A percentile compares a stretch with the other conserved stretches of the same genome.
These are phyloP conservation scores for Aplysia californica DNA, from an alignment of 1,140 invertebrate species.

Conservation along the genomic window DNA sequence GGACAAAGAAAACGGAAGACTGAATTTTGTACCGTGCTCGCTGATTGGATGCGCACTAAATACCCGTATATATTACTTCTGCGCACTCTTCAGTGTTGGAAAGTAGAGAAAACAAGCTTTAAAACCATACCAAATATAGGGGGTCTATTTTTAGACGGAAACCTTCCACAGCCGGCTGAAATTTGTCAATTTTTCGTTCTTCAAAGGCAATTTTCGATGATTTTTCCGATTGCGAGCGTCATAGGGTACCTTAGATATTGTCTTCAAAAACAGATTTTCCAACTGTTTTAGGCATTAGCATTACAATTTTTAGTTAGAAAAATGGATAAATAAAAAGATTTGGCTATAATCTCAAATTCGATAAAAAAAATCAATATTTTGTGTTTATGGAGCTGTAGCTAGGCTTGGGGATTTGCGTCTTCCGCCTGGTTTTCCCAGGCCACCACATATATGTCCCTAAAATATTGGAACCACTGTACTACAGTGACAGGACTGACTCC, in stretches of 20 bases:
- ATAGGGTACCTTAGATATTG: not conserved
- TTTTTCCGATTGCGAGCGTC: not conserved
- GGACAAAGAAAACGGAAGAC: not conserved
- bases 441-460: not conserved
- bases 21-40: not conserved
- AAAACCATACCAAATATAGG: not conserved
- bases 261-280: not conserved
- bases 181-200: not conserved
- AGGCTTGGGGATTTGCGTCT: not conserved
- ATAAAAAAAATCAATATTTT: not conserved
- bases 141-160: not conserved
- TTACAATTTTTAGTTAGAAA: not conserved
- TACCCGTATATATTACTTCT: not conserved
- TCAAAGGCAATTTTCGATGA: not conserved
- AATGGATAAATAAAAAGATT: not conserved
- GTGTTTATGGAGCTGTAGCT: not conserved
- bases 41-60: not conserved
- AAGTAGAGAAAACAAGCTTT: not conserved
- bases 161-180: not conserved
- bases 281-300: not conserved
- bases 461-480: no score
- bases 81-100: not conserved
- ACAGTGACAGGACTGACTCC: no score
- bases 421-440: not conserved
- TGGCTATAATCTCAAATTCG: not conserved